Base-by-base conservation (phyloP, 2,888 invertebrate genomes). In the Stegophylla sp. region DNA sequence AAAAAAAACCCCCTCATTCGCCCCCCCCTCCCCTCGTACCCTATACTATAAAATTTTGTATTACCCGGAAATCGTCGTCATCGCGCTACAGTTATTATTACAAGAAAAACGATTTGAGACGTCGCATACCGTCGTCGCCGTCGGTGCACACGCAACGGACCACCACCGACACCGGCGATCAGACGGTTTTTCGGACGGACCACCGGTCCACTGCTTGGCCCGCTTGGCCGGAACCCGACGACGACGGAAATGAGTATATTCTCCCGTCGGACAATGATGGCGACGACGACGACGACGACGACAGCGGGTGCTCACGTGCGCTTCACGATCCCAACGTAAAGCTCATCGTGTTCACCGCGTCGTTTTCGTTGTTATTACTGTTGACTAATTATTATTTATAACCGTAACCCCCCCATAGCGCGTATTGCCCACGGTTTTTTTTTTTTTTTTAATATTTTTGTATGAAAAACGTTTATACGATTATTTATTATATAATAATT, bases 51-150 rank as follows among this genome's bases (percentile, higher is more conserved):
- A 5, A 34, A 3, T 3, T 7, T 3, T 34, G 34, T 34, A 3
- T 34, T 3, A 5, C 34, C 4, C 34, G 34, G 3, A 7, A 34
- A n/a, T n/a, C 34, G 34, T 34, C 34, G 7, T 7, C 4, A 34
- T 34, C 34, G 34, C 34, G 7, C 34, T 3, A 0, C 20, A 71
- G 79, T 7, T 61, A 61, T 69, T 41, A 34, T 51, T 63, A 71
- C n/a, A 79, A 71, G 41, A 79, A 79, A 13, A 79, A 79, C n/a
- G 69, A 71, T 3, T 41, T 26, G 10, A 71, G 34, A 4, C 79
- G n/a, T n/a, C n/a, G 79, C 1, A 17, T 69, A 4, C 79, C 79
- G 15, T 26, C 59, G 17, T 67, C 59, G 41, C 41, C 34, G 41
- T 41, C 34, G 41, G 10, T 61, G 12, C 41, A 23, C 23, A 59